Conservation (phyloP, 2,113 vertebrate genomes). For the Saguinus imperator region DNA sequence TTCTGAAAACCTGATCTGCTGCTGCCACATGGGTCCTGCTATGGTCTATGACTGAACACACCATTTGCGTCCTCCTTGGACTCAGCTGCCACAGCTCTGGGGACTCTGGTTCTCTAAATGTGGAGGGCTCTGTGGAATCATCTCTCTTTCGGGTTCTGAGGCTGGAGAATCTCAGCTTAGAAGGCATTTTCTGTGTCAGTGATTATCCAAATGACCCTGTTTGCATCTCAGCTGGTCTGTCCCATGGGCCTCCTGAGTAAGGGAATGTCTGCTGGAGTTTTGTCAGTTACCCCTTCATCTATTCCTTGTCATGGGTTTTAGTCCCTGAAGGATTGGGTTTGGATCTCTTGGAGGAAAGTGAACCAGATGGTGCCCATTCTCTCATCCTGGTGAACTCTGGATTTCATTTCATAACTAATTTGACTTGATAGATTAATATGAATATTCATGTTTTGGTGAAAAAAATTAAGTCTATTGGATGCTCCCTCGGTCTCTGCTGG, state of each 20-base stretch:
- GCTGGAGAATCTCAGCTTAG: not conserved
- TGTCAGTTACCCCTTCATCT: not conserved
- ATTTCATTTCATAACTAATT: not conserved
- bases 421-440: not conserved
- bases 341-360: not conserved
- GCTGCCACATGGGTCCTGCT: accelerated
- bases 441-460: slow-evolving; percentile 46
- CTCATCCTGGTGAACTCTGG: not conserved
- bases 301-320: not conserved
- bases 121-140: not conserved
- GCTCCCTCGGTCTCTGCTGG: not conserved
- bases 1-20: not conserved
- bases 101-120: not conserved
- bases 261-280: not conserved
- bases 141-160: not conserved
- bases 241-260: not conserved
- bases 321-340: not conserved
- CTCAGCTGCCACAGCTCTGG: not conserved
- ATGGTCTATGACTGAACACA: accelerated
- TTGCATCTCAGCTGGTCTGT: not conserved
- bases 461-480: not conserved
- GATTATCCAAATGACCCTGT: not conserved
- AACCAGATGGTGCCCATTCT: not conserved
- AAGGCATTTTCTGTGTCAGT: not conserved
- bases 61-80: not conserved